Evolutionary conservation across 2,113 vertebrate genomes (phyloP).

Genomic region (Empidonax traillii): DNA sequence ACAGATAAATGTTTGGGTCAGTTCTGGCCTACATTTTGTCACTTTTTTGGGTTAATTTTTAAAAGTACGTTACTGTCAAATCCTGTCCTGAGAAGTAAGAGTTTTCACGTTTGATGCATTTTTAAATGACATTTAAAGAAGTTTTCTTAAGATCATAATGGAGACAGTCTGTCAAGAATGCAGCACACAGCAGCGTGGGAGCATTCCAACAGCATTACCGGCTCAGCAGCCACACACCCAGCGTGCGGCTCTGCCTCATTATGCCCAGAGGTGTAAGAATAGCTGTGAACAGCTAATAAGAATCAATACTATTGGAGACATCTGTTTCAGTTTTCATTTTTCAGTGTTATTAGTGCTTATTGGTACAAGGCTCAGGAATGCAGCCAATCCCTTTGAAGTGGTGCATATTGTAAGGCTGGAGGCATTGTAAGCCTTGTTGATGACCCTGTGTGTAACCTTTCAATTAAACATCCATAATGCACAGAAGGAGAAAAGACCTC

Average conservation of each 20-base stretch:
- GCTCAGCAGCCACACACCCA: constrained; percentile 65
- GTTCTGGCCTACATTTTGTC: background rate
- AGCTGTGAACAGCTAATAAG: constrained; percentile 80
- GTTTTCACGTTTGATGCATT: constrained; percentile 36
- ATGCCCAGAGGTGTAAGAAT: constrained; percentile 76
- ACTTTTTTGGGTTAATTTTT: background rate
- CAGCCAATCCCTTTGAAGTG: constrained; percentile 81
- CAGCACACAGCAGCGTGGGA: constrained; percentile 16
- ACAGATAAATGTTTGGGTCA: background rate
- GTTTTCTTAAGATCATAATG: constrained; percentile 54
- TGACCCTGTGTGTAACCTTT: constrained; percentile 80
- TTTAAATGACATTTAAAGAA: constrained; percentile 56
- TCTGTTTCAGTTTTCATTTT: constrained; percentile 87
- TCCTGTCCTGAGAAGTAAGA: background rate
- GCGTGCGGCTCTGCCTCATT: constrained; percentile 63
- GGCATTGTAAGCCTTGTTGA: constrained; percentile 74
- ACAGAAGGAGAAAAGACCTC: background rate
- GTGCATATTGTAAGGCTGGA: constrained; percentile 76
- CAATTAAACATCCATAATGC: constrained; percentile 70
- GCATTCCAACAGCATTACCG: constrained; percentile 59
- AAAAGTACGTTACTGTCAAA: background rate
- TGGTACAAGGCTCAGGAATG: constrained; percentile 85
- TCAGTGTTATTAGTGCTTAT: constrained; percentile 86
- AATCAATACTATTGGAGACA: constrained; percentile 80
- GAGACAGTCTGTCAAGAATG: constrained; percentile 68